Evolutionary conservation across 37 sponge, comb jelly and placozoan genomes (phyloP).

Genomic region (Theonella swinhoei): DNA sequence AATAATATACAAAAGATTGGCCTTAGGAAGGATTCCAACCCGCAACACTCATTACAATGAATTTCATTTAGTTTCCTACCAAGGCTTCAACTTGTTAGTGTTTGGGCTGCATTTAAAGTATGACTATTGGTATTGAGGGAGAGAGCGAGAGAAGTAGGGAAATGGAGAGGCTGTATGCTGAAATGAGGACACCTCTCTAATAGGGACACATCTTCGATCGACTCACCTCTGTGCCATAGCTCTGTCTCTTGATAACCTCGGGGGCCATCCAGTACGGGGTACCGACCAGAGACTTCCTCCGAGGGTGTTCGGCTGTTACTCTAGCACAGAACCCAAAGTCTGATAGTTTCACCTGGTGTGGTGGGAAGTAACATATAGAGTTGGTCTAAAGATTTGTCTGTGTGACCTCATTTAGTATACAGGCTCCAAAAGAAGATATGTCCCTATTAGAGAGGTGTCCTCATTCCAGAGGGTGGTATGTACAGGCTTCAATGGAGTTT

Average conservation of each 20-base stretch:
- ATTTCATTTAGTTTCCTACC: no score
- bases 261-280: slow-evolving; percentile 99
- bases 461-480: no score
- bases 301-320: slow-evolving; percentile 53
- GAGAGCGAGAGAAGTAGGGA: no score
- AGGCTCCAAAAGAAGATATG: neutral
- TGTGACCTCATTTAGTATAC: neutral
- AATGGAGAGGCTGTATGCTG: neutral
- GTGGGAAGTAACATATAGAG: neutral
- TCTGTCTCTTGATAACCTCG: slow-evolving; percentile 85
- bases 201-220: no score
- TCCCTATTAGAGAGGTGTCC: neutral
- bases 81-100: no score
- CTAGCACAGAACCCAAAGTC: slow-evolving; percentile 97
- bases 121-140: no score
- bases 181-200: no score
- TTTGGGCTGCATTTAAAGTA: no score
- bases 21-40: no score
- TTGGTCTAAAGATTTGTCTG: neutral
- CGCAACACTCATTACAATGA: no score
- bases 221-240: slow-evolving; percentile 86
- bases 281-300: slow-evolving; percentile 81
- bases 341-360: slow-evolving; percentile 82
- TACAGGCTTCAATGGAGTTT: slow-evolving; percentile 79
- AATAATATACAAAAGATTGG: no score